A percentile compares a stretch with the other conserved stretches of the same genome.
These are phyloP conservation scores for Temnopleurus reevesii DNA, from an alignment of 53 echinoderm and acorn worm genomes.

Conservation along the genomic window DNA sequence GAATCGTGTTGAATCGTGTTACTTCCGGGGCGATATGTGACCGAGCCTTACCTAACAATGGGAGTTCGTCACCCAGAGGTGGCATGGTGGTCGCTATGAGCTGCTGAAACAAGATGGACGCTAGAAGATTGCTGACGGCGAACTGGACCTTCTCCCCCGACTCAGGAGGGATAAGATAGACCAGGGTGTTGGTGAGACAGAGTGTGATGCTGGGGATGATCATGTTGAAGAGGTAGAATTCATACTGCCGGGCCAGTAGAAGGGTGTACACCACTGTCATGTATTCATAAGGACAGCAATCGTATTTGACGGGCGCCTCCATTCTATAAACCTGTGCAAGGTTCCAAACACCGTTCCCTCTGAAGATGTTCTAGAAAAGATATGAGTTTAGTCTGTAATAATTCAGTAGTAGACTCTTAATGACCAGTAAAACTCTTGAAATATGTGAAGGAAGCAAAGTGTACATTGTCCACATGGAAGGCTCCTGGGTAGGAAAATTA, in stretches of 20 bases:
- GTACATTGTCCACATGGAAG: no score
- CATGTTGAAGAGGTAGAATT: constrained; percentile 70
- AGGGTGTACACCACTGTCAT: constrained; percentile 53
- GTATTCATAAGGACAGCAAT: constrained; percentile 65
- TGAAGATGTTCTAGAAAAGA: constrained; percentile 48
- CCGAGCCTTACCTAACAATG: constrained; percentile 74
- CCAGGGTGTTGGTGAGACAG: constrained; percentile 64
- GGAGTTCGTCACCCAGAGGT: constrained; percentile 72
- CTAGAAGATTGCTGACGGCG: constrained; percentile 73
- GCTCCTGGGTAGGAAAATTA: no score
- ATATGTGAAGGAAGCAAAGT: no score
- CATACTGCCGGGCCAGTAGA: constrained; percentile 39
- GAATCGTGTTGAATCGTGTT: neutral
- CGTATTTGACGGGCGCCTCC: neutral
- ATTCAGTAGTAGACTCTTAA: no score
- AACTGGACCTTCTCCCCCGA: constrained; percentile 90
- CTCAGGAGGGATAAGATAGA: constrained; percentile 76
- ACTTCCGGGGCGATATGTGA: no score
- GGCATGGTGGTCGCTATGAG: constrained; percentile 74
- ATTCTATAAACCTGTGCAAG: neutral
- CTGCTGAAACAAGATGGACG: constrained; percentile 79
- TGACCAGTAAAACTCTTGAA: no score
- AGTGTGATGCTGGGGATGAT: constrained; percentile 72
- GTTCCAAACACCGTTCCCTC: constrained; percentile 71
- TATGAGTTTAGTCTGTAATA: no score